Evolutionary conservation across 2,113 vertebrate genomes (phyloP).

Genomic region (Cnemophilus loriae): DNA sequence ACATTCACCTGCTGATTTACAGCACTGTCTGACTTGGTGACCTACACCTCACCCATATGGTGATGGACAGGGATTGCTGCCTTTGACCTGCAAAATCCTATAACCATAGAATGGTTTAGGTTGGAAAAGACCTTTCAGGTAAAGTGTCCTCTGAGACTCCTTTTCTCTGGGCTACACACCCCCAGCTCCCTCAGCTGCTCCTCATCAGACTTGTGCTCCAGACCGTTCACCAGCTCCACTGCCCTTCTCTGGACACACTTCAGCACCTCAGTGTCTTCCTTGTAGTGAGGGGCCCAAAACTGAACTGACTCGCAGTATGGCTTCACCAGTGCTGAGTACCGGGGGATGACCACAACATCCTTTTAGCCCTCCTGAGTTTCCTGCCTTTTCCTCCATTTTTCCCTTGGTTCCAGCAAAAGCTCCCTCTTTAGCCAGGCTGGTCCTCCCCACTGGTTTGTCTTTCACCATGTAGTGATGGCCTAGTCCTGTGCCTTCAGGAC

Average conservation of each 20-base stretch:
- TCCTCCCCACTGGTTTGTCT: background rate
- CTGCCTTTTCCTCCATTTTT: background rate
- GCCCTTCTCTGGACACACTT: too few species aligned
- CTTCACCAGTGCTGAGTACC: too few species aligned
- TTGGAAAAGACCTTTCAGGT: background rate
- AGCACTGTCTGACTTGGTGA: background rate
- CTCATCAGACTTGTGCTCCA: background rate
- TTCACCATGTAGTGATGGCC: background rate
- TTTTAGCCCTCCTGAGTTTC: too few species aligned
- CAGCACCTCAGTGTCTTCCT: too few species aligned
- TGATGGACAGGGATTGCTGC: background rate
- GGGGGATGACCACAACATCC: too few species aligned
- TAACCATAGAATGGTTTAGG: background rate
- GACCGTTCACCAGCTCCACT: background rate
- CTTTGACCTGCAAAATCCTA: background rate
- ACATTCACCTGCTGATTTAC: background rate
- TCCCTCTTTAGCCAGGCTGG: background rate
- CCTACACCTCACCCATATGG: background rate
- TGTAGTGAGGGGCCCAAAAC: too few species aligned
- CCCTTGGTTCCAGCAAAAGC: background rate
- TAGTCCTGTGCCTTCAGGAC: background rate
- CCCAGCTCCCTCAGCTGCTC: background rate
- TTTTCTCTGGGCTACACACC: background rate
- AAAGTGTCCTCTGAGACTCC: background rate
- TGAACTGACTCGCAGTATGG: too few species aligned